A percentile compares a stretch with the other conserved stretches of the same genome.
Evolutionary conservation across 53 echinoderm and acorn worm species (phyloP).

Genomic region (Apostichopus leukothele): DNA sequence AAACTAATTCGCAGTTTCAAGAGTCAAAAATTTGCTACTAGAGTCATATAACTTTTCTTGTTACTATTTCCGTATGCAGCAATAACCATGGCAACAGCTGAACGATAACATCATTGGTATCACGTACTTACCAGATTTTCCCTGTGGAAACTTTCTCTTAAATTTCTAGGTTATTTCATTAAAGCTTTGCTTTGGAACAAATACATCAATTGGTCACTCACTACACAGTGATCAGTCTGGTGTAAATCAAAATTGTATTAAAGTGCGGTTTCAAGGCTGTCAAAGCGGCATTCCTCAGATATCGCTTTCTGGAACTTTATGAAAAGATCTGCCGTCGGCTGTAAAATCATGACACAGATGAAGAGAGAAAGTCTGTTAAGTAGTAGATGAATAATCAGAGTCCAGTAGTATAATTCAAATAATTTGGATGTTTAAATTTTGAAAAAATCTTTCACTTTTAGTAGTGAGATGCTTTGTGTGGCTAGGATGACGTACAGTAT

Average conservation of each 20-base stretch:
- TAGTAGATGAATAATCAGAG: too few relatives aligned
- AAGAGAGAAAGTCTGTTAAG: too few relatives aligned
- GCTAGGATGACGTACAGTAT: too few relatives aligned
- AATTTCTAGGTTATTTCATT: slow-evolving; percentile 24
- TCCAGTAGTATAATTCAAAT: too few relatives aligned
- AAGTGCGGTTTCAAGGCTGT: slow-evolving; percentile 26
- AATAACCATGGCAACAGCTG: neutral
- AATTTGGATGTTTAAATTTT: too few relatives aligned
- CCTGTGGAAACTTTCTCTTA: slow-evolving; percentile 15
- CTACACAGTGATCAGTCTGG: neutral
- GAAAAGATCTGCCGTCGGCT: too few relatives aligned
- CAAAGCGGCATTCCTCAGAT: slow-evolving; percentile 21
- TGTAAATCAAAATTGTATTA: slow-evolving; percentile 28
- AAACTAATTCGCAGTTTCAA: neutral
- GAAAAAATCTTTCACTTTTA: too few relatives aligned
- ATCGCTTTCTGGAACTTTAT: neutral
- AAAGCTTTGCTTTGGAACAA: neutral
- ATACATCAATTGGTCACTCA: neutral
- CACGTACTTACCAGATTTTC: neutral
- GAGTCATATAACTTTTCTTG: neutral
- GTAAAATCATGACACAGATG: too few relatives aligned
- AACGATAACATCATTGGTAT: neutral
- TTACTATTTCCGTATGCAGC: neutral
- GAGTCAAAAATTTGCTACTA: neutral
- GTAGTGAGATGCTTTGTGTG: too few relatives aligned